These are phyloP conservation scores for Centrocercus urophasianus DNA, from an alignment of 2,113 vertebrate genomes.

Conservation along the genomic window DNA sequence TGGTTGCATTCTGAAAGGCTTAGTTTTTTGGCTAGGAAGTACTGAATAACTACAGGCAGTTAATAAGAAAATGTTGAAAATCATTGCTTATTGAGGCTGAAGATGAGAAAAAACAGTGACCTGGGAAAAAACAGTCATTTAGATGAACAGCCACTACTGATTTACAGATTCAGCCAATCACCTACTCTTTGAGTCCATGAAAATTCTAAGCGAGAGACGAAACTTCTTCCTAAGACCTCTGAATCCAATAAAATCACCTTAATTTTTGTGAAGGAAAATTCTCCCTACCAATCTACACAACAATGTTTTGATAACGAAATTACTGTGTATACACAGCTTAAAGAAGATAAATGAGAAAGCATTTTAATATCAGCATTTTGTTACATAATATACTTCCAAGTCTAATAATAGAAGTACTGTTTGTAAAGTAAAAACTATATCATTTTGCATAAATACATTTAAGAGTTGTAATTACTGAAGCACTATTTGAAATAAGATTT, in stretches of 20 bases:
- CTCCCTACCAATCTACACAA: not conserved
- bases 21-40: not conserved
- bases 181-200: not conserved
- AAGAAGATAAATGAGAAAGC: not conserved
- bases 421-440: not conserved
- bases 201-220: not conserved
- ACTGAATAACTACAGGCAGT: not conserved
- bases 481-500: not conserved
- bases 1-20: not conserved
- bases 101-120: not conserved
- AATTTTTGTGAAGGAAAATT: not conserved
- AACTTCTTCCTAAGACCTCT: not conserved
- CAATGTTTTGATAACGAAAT: not conserved
- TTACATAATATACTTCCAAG: not conserved
- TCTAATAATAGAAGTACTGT: not conserved
- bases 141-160: not conserved
- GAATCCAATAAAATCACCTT: not conserved
- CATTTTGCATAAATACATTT: not conserved
- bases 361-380: not conserved
- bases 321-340: not conserved
- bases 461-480: not conserved
- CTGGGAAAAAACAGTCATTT: not conserved
- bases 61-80: not conserved
- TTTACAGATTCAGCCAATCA: not conserved
- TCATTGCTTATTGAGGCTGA: not conserved